Base-by-base conservation (phyloP, 1,140 invertebrate genomes). In the Hyposmocoma kahamanoa region DNA sequence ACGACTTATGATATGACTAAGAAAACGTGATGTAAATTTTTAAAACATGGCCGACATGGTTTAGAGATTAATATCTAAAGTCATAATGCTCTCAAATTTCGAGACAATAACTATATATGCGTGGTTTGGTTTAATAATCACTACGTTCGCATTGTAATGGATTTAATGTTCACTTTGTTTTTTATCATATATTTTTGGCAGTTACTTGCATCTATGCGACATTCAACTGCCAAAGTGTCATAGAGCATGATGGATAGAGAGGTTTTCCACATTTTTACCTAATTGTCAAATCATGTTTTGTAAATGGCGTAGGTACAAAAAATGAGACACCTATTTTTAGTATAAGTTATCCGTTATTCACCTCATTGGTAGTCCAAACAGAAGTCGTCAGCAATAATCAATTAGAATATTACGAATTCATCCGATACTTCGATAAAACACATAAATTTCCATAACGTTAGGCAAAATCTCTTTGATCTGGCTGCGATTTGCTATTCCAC, bases 391-490 rank as follows among this genome's bases (percentile, higher is more conserved):
- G 41, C 54, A 54, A 61, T 64, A 62, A 68, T 59, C 66, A 72
- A 71, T 72, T 71, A 71, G 61, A 76, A 65, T 71, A 69, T 73
- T 74, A 59, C 60, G 65, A 63, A 72, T 76, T 70, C 68, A 71
- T 62, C 52, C 51, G 32, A 22, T 66, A 70, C 69, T 60, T 49
- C 60, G 53, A 50, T 56, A 54, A 57, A 62, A 62, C 77, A 77
- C 53, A 84, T 82, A 82, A 82, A 79, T 79, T 82, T 84, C 77
- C 64, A 84, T 59, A 71, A 82, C 72, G 75, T 82, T 34, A 17
- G 3, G 32, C 32, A 15, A n/a, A n/a, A 36, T 36, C 32, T n/a
- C 78, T 84, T 84, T 84, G 81, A 84, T 82, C 78, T 73, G 60
- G 57, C 60, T 60, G 66, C 50, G 54, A 72, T 75, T 80, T 72